Percentiles rank a stretch among this genome's conserved stretches.
phyloP scores from a whole-genome alignment of 2,888 invertebrate species.

The Drosophila stalkeri region DNA sequence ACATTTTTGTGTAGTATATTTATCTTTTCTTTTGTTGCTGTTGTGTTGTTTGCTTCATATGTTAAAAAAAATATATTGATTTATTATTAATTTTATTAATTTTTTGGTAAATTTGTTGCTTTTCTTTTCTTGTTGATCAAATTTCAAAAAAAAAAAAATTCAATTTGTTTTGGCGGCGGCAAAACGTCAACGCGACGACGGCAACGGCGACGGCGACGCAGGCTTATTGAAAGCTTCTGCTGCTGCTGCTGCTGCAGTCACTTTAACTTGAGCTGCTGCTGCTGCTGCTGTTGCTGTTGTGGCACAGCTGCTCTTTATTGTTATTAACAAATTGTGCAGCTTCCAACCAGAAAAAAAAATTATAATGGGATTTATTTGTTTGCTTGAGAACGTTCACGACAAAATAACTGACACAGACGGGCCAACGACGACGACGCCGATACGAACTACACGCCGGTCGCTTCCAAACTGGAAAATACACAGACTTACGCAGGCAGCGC shows the following conservation, averaged over 20 bases:
- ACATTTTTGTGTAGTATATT: constrained; percentile 7
- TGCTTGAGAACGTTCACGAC: constrained; percentile 42
- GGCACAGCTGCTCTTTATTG: constrained; percentile 9
- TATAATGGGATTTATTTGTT: neutral
- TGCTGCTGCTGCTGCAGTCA: constrained; percentile 14
- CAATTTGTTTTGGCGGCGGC: constrained; percentile 73
- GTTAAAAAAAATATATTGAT: neutral
- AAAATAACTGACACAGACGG: constrained; percentile 46
- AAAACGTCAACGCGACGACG: constrained; percentile 59
- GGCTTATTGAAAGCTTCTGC: neutral
- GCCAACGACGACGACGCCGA: constrained; percentile 78
- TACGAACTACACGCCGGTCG: constrained; percentile 86
- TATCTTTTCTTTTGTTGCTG: neutral
- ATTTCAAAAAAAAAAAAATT: constrained; percentile 16
- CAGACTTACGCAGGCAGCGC: constrained; percentile 76
- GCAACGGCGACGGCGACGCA: constrained; percentile 28
- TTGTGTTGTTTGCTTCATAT: neutral
- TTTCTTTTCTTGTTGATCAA: neutral
- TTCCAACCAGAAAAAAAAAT: constrained; percentile 13
- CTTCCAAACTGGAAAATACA: constrained; percentile 85
- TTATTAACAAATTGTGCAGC: constrained; percentile 23
- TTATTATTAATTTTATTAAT: neutral
- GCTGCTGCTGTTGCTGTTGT: neutral
- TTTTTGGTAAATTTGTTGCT: constrained; percentile 3
- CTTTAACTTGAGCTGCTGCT: neutral